Evolutionary conservation across 2,113 vertebrate species (phyloP), one percentile per base, ranked within the genome.

Genomic region (Dasyprocta punctata): DNA sequence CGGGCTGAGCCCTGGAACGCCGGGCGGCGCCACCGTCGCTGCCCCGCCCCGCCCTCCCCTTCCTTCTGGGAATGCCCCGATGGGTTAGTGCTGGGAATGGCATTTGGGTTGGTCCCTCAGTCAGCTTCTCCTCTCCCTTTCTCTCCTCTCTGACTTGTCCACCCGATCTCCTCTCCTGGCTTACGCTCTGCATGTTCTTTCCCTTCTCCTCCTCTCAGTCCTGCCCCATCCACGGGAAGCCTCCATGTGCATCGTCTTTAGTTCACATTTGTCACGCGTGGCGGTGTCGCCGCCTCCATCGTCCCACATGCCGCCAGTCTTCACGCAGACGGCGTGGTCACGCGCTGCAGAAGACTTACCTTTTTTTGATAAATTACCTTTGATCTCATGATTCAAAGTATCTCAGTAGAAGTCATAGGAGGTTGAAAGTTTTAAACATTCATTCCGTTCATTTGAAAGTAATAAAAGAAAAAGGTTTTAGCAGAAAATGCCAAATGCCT

Each of bases 1-100:
- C 82, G 41, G 97, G 97, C 97, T 54, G 91, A 97, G 93, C 60
- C 97, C 95, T 96, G 98, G 98, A 98, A 98, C 97, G 97, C 97
- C 44, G 22, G 86, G 75, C 1, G 71, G 22, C 92, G 65, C 60
- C 65, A 63, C 20, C 60, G 17, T 36, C 41, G 41, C 94, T 92
- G 92, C 67, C 95, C 93, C 82, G 12, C 47, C 1, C 89, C 1
- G 6, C 93, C 78, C 87, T 83, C 92, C 86, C 95, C 81, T 95
- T 44, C 96, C 93, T 14, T 80, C 94, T 89, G 97, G 91, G 96
- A 97, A 97, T 63, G 89, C 61, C 98, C 98, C 75, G 78, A 88
- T 9, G n/a, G 67, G 94, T 94, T 86, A 41, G 88, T 65, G 86
- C 75, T 95, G 95, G 89, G 96, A 96, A 75, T 26, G 82, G 73